Percentiles rank a stretch among this genome's conserved stretches.
Conservation (phyloP, 2,797 vertebrate genomes). For the Mormyrops boulengeri region DNA sequence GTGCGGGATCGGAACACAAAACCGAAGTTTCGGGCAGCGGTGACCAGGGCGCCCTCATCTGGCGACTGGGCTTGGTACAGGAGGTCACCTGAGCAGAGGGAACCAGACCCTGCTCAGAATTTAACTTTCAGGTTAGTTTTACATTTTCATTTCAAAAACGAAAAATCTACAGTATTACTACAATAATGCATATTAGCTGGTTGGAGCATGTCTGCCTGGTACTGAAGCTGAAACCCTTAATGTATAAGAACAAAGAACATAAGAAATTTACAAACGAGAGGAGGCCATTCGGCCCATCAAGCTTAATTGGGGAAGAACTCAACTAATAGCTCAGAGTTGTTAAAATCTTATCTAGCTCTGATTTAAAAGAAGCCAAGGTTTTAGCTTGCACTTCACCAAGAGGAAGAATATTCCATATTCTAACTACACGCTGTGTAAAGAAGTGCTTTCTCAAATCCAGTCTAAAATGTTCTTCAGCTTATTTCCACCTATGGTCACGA, state of each 20-base stretch:
- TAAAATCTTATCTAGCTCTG: too few species aligned
- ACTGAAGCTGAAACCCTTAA: background rate
- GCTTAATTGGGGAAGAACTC: too few species aligned
- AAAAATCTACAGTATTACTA: background rate
- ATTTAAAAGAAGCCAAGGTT: too few species aligned
- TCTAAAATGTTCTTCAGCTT: too few species aligned
- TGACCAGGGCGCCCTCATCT: slow-evolving; percentile 88
- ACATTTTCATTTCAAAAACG: background rate
- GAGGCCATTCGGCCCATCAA: background rate
- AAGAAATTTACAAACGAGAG: background rate
- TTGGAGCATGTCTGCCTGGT: background rate
- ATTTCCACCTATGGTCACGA: too few species aligned
- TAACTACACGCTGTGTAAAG: too few species aligned
- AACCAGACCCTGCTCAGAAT: background rate
- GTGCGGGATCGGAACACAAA: slow-evolving; percentile 82
- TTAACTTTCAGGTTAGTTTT: background rate
- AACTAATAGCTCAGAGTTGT: too few species aligned
- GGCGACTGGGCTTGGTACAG: slow-evolving; percentile 92
- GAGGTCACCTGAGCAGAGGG: slow-evolving; percentile 62
- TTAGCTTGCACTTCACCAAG: too few species aligned
- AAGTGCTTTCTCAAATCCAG: too few species aligned
- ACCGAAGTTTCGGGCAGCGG: slow-evolving; percentile 86
- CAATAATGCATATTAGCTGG: background rate
- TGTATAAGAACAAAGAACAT: background rate
- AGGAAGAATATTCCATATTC: too few species aligned